Evolutionary conservation across 2,113 vertebrate species (phyloP), one percentile per base, ranked within the genome.

Genomic region (Poeciliopsis turrubarensis): DNA sequence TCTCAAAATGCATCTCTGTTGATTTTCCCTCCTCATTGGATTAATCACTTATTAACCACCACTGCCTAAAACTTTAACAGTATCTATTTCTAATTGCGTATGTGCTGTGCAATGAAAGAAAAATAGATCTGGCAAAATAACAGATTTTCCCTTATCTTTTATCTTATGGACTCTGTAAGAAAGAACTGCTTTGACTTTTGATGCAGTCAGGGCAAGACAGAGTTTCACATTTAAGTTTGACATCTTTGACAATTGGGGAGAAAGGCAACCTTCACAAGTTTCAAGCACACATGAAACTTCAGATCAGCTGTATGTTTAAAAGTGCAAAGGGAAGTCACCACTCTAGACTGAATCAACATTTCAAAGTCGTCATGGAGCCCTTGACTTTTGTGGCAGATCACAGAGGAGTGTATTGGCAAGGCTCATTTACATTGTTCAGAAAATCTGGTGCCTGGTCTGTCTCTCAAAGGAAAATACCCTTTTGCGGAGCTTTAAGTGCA

Each of bases 391-490:
- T 88, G 92, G 89, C 84, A 89, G 91, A 95, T 95, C 94, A 94
- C 90, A 95, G 92, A 88, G 87, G 70, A 73, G 62, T 82, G 91
- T 92, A 93, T 93, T 93, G 92, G 91, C 93, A 93, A 83, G 92
- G 73, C 90, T 93, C 93, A 95, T 95, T 95, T 95, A 94, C 94
- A 95, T 95, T 84, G 92, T 92, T 94, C 87, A 92, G 92, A 93
- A 91, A 95, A 57, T 25, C 76, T 74, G 83, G 82, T 75, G 65
- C 90, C 82, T 80, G 90, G 88, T 87, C 80, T 70, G 61, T 84
- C 86, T 89, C 85, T 54, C 86, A 86, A 84, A 91, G 85, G 73
- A 86, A 83, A 71, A 86, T 68, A 80, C 72, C 80, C 81, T 90
- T 37, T 92, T 89, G 81, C 69, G 54, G 61, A 80, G 75, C 89